phyloP scores from a whole-genome alignment of 2,113 vertebrate genomes.

The Lepisosteus oculatus region DNA sequence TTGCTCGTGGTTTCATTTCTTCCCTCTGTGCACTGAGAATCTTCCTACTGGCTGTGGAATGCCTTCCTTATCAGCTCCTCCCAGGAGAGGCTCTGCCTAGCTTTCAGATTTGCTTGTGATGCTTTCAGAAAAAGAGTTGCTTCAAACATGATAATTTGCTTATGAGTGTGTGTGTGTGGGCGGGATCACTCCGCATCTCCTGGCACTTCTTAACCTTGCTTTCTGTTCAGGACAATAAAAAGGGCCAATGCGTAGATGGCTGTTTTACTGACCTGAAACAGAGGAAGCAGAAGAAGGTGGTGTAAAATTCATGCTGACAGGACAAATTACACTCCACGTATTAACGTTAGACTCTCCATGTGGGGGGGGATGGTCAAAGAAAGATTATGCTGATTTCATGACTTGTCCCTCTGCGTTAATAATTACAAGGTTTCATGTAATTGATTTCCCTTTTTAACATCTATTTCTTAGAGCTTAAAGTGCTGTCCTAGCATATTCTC shows the following conservation, averaged over 20 bases:
- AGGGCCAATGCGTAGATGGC: not conserved
- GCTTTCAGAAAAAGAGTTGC: no score
- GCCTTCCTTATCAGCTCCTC: no score
- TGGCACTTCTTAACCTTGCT: not conserved
- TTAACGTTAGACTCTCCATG: not conserved
- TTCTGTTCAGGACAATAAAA: not conserved
- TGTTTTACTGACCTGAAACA: not conserved
- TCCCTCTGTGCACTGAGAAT: no score
- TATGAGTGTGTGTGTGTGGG: not conserved
- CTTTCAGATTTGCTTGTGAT: no score
- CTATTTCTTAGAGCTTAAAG: not conserved
- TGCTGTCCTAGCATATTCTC: conserved; percentile 1
- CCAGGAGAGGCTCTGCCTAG: no score
- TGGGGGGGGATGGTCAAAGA: not conserved
- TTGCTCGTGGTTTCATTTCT: no score
- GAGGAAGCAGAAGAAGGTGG: not conserved
- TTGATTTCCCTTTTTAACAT: not conserved
- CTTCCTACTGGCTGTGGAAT: no score
- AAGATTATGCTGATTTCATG: not conserved
- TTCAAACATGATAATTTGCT: not conserved
- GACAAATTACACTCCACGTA: not conserved
- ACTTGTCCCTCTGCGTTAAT: not conserved
- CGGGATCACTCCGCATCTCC: not conserved
- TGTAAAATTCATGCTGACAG: not conserved
- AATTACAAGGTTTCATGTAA: not conserved